Base-by-base conservation (phyloP, 2,888 invertebrate species). In the Choreutis nemorana region DNA sequence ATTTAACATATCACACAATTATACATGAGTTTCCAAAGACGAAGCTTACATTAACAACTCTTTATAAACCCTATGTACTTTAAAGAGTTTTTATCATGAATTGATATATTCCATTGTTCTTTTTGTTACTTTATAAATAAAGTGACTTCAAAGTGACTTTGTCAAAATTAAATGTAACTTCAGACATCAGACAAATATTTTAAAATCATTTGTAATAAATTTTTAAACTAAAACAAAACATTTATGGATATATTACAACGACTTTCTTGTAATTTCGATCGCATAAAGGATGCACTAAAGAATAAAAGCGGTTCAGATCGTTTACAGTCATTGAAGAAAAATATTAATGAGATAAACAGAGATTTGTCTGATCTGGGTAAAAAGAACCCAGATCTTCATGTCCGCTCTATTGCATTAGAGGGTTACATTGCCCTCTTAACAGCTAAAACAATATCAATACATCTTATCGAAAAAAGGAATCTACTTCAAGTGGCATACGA, bases 391-490 rank as follows among this genome's bases (percentile, higher is more conserved):
- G 67, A 60, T 4, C 49, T 58, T 27, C 65, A 49, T 29, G 20
- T 73, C 12, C 47, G 77, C 22, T 62, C 72, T 1, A 35, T 75
- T 14, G 73, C 72, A 4, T 75, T 78, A 75, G 72, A 75, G 41
- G 70, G 64, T 14, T 77, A 72, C 37, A 44, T 78, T 7, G 55
- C 68, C 2, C 45, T 78, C 2, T 52, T 78, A 2, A 57, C 71
- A 1, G 62, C 61, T 3, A 77, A 75, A 44, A 61, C 58, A 1
- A 50, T 77, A 47, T 70, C 73, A 0, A 40, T 71, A 23, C 49
- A 65, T 0, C 42, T 65, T 3, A 36, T 45, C 2, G 75, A 78
- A 32, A 77, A 73, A 40, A 52, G 52, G 14, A 66, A 71, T 36
- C 42, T 64, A 4, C 58, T 78, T 1, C 56, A 62, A 11, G 35